These are phyloP conservation scores for Diceros bicornis DNA, from an alignment of 2,797 vertebrate species.

Conservation along the genomic window DNA sequence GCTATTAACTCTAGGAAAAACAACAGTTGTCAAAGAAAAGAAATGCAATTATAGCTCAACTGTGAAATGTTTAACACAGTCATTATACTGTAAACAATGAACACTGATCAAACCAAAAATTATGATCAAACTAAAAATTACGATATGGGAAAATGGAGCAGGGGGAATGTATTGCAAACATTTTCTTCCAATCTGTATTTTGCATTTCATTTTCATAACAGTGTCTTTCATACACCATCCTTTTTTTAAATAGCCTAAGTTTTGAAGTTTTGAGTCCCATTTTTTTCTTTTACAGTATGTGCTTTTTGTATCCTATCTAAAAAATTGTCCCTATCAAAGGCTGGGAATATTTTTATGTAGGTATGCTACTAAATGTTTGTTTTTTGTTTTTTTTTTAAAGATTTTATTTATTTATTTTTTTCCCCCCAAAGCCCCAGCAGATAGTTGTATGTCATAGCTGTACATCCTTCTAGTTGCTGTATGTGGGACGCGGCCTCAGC, in stretches of 20 bases:
- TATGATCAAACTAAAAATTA: neutral
- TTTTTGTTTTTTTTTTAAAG: too few relatives aligned
- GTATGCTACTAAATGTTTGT: neutral
- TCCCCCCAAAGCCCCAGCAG: too few relatives aligned
- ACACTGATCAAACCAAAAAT: conserved; percentile 53
- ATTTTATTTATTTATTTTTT: too few relatives aligned
- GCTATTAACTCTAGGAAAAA: conserved; percentile 64
- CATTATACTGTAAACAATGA: conserved; percentile 34
- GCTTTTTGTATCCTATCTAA: neutral
- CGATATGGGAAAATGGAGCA: neutral
- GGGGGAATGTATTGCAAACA: neutral
- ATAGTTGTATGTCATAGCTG: too few relatives aligned
- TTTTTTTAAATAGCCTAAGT: neutral
- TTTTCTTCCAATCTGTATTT: conserved; percentile 1
- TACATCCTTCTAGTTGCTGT: too few relatives aligned
- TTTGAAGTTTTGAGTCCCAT: conserved; percentile 11
- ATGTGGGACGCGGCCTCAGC: too few relatives aligned
- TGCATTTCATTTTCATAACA: neutral
- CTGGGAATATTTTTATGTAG: conserved; percentile 33
- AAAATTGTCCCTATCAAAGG: neutral
- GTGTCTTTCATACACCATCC: neutral
- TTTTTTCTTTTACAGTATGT: conserved; percentile 3
- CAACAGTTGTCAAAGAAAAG: conserved; percentile 53
- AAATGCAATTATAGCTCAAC: conserved; percentile 65
- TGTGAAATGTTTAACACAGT: conserved; percentile 53